Percentiles rank a stretch among this genome's conserved stretches.
Conservation (phyloP, 2,113 vertebrate species). For the Halichoerus grypus region DNA sequence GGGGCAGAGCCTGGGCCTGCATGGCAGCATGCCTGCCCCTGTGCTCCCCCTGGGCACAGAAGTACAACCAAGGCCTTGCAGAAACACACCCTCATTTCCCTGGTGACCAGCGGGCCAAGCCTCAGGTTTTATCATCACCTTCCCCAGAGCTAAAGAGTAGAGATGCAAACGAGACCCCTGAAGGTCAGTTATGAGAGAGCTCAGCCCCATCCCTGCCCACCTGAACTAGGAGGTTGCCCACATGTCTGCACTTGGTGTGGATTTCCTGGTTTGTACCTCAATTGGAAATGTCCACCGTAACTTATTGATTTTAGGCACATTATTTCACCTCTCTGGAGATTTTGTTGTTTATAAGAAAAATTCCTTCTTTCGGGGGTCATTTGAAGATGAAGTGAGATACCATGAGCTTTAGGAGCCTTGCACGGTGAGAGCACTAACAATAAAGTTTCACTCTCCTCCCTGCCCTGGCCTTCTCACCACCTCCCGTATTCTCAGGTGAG, state of each 20-base stretch:
- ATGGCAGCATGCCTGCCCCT: too few relatives aligned
- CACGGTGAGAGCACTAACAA: background rate
- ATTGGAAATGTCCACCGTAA: background rate
- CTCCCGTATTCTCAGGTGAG: background rate
- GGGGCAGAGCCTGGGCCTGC: background rate
- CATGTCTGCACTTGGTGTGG: background rate
- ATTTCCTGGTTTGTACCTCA: background rate
- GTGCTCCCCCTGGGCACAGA: background rate
- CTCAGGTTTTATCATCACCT: background rate
- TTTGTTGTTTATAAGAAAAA: background rate
- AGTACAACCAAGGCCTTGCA: background rate
- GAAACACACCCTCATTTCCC: background rate
- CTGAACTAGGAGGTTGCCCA: background rate
- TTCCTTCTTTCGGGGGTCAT: background rate
- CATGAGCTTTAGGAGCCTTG: background rate
- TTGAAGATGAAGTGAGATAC: background rate
- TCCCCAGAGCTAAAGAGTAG: background rate
- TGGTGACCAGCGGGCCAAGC: background rate
- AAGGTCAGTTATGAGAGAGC: background rate
- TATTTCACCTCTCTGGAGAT: background rate
- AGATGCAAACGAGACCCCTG: background rate
- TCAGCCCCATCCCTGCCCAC: background rate
- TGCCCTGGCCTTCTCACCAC: background rate
- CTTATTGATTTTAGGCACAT: background rate
- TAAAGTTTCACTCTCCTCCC: background rate